Base-by-base conservation (phyloP, 2,113 vertebrate genomes). In the Trinectes maculatus region DNA sequence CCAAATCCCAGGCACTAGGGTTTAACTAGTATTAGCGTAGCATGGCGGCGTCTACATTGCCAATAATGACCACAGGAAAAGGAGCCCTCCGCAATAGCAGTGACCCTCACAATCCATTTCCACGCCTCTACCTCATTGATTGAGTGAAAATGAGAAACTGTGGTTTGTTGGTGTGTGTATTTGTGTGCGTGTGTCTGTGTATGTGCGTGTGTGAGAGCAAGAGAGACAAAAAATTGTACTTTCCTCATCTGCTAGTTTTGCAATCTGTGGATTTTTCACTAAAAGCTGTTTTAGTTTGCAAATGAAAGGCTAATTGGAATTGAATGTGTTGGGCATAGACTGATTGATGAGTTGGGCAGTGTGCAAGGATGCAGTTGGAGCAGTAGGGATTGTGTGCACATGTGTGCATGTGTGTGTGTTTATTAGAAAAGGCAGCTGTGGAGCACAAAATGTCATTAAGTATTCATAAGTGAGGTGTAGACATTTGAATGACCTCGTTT, bases 401-500 rank as follows among this genome's bases (percentile, higher is more conserved):
- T 33, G 33, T 43, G 8, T 48, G 24, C 22, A 2, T 52, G 37
- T 28, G 43, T 26, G 33, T 37, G 40, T 43, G 33, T 82, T 83
- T 72, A 78, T 61, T 69, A 29, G 75, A 67, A 70, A 58, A 62
- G 40, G 58, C 64, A 66, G 56, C 72, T 63, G 86, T 64, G 67
- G 56, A 80, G 77, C 77, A 59, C 79, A 80, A 85, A 85, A 77
- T 89, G 81, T 66, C 89, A 92, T 92, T 90, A 91, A 89, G 87
- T 87, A 92, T 91, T 92, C 90, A 91, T 90, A 91, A 89, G 84
- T 82, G 66, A 89, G 88, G 71, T 88, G 82, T 80, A 78, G 69
- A 84, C 77, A 88, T 90, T 86, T 86, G 85, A 86, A 91, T 86
- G 89, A 88, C 91, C 89, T 91, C 82, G 86, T 91, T 90, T 89